These are phyloP conservation scores for Anthopleura sola DNA, from an alignment of 64 coral and sea anemone species.

Conservation along the genomic window DNA sequence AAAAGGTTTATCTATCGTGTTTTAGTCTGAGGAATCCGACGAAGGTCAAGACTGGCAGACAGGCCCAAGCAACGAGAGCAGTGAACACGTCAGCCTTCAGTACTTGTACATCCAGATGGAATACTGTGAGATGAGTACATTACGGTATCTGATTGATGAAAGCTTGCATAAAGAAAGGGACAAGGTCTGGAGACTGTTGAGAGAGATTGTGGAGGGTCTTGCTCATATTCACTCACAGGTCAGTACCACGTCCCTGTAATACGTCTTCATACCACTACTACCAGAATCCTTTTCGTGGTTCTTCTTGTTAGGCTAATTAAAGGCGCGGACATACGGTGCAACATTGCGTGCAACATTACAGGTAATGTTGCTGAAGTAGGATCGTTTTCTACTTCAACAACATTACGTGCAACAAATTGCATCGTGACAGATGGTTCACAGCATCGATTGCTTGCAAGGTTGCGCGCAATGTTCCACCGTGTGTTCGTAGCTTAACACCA, in stretches of 20 bases:
- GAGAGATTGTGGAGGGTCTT: constrained; percentile 95
- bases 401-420: too few species aligned
- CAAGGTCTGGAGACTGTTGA: constrained; percentile 80
- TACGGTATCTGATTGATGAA: constrained; percentile 94
- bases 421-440: too few species aligned
- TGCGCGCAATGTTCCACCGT: too few species aligned
- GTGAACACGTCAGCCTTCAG: constrained; percentile 52
- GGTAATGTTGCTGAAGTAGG: too few species aligned
- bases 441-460: too few species aligned
- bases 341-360: too few species aligned
- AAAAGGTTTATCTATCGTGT: too few species aligned
- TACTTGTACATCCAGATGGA: constrained; percentile 99
- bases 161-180: constrained; percentile 77
- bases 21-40: constrained; percentile 87
- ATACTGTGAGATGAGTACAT: constrained; percentile 96
- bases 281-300: not conserved
- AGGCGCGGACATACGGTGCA: too few species aligned
- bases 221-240: constrained; percentile 94
- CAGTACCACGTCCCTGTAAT: too few species aligned
- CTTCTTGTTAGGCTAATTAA: not conserved
- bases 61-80: constrained; percentile 55
- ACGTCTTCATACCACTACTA: too few species aligned
- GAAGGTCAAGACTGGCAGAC: constrained; percentile 63
- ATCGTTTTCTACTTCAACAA: too few species aligned
- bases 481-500: too few species aligned